Base-by-base conservation (phyloP, 2,797 vertebrate genomes). In the Bucorvus abyssinicus region DNA sequence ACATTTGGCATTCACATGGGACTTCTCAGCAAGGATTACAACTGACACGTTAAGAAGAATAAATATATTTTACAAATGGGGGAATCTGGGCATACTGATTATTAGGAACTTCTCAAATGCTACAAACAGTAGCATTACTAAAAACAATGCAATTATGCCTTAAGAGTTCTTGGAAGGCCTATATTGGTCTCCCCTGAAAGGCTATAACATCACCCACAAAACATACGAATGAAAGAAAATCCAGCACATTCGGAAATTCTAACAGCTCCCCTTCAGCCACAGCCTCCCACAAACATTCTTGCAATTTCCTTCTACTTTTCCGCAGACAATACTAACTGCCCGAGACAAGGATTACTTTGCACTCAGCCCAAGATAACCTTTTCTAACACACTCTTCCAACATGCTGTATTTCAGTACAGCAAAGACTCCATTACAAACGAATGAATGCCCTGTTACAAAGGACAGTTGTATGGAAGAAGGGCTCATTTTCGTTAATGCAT, bases 401-500 rank as follows among this genome's bases (percentile, higher is more conserved):
- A n/a, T 11, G 79, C 26, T 69, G 42, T 74, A 95, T 83, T 84
- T 60, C 83, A 84, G 47, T 40, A 83, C 61, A 87, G 79, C 49
- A 75, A 86, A 88, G 92, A 63, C 42, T 52, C 40, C 60, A 90
- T 42, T 92, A 59, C 53, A 56, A 95, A 73, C 52, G 76, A 97
- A 86, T 90, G 76, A 79, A 89, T 60, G 52, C 49, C 40, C 74
- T 55, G 52, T 63, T 78, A 78, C n/a, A 89, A 13, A 91, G 83
- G 92, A 91, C 76, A 93, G 69, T 24, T 85, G 42, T 23, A 74
- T 27, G 47, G 42, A 80, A 96, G 80, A 94, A 92, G 84, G 53
- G 88, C 89, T 92, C 73, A 87, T 92, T 94, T 95, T 69, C 87
- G 91, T 52, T 70, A 60, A 83, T 26, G 49, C 67, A 69, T 84